Evolutionary conservation across 2,888 invertebrate genomes (phyloP).

Genomic region (Chalcosyrphus nemorum): DNA sequence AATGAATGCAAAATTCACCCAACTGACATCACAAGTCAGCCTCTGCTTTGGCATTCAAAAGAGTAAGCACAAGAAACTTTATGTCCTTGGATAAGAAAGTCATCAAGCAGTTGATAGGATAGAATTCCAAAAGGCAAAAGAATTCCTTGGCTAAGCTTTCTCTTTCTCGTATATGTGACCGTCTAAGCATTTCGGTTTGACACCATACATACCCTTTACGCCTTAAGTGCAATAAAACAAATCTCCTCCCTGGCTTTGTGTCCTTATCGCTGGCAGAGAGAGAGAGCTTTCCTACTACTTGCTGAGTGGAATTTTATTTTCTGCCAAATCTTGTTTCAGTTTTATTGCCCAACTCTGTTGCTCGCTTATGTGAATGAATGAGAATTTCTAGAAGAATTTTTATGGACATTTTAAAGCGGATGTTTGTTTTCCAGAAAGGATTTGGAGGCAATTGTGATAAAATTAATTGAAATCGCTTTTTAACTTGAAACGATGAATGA

Average conservation of each 20-base stretch:
- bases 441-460: background rate
- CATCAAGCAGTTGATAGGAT: constrained; percentile 52
- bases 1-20: background rate
- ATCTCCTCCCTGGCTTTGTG: constrained; percentile 32
- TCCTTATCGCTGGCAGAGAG: constrained; percentile 31
- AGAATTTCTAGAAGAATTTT: background rate
- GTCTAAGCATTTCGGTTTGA: constrained; percentile 17
- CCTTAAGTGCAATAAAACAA: constrained; percentile 30
- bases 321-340: constrained; percentile 21
- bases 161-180: background rate
- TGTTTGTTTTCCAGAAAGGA: background rate
- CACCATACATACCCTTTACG: constrained; percentile 14
- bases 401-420: background rate
- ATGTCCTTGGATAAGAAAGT: constrained; percentile 55
- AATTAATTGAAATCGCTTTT: background rate
- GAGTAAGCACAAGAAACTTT: constrained; percentile 9
- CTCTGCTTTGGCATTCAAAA: too few species aligned
- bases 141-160: constrained; percentile 53
- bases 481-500: background rate
- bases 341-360: constrained; percentile 21
- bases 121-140: background rate
- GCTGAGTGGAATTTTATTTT: constrained; percentile 34
- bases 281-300: constrained; percentile 29
- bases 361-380: background rate
- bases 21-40: background rate